Conservation (phyloP, 2,888 invertebrate genomes). For the Baronia brevicornis region DNA sequence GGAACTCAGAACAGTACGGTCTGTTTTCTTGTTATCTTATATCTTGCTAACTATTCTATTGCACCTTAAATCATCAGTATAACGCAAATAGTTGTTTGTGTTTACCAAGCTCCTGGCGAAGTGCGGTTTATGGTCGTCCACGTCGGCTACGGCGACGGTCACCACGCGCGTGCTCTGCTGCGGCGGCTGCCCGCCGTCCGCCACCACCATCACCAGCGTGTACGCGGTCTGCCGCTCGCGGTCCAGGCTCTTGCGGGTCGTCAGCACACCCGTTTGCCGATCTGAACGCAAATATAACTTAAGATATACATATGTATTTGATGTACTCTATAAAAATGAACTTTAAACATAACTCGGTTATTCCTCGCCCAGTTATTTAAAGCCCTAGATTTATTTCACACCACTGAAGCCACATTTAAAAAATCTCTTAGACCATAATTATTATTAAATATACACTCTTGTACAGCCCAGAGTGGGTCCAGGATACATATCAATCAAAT, state of each 20-base stretch:
- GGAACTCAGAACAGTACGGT: too few species aligned
- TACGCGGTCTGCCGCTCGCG: slow-evolving; percentile 84
- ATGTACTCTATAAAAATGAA: too few species aligned
- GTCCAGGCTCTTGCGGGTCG: slow-evolving; percentile 80
- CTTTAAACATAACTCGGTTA: too few species aligned
- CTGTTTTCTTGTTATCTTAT: neutral
- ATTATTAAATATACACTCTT: too few species aligned
- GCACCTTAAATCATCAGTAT: too few species aligned
- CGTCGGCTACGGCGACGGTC: slow-evolving; percentile 80
- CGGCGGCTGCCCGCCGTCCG: slow-evolving; percentile 85
- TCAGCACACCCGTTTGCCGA: slow-evolving; percentile 81
- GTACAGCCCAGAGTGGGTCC: too few species aligned
- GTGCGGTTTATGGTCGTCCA: slow-evolving; percentile 86
- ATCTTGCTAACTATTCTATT: slow-evolving; percentile 15
- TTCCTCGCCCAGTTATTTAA: too few species aligned
- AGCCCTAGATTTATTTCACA: too few species aligned
- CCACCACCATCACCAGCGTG: slow-evolving; percentile 85
- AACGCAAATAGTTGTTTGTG: too few species aligned
- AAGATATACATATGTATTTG: neutral
- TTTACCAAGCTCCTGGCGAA: slow-evolving; percentile 80
- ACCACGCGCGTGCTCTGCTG: slow-evolving; percentile 84
- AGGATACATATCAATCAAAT: too few species aligned
- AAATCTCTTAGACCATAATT: too few species aligned
- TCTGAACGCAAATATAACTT: slow-evolving; percentile 49
- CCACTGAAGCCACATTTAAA: too few species aligned